A percentile compares a stretch with the other conserved stretches of the same genome.
These are phyloP conservation scores for Tethea ocularis DNA, from an alignment of 2,888 invertebrate species.

Conservation along the genomic window DNA sequence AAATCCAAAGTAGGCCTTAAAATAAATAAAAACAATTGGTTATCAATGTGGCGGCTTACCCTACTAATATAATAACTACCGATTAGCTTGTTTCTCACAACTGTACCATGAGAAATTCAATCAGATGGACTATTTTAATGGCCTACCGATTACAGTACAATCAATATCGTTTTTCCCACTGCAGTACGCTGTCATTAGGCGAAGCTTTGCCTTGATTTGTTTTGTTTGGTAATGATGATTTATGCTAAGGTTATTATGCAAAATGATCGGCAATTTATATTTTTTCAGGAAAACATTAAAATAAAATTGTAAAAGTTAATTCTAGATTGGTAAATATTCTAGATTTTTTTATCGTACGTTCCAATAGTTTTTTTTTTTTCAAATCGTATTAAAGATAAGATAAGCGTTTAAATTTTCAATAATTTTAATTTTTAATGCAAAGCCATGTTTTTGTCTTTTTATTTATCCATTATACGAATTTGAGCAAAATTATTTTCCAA, in stretches of 20 bases:
- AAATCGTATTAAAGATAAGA: too few species aligned
- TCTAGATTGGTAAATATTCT: too few species aligned
- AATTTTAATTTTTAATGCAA: too few species aligned
- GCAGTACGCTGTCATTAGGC: conserved; percentile 56
- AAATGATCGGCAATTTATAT: neutral
- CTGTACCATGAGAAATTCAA: conserved; percentile 70
- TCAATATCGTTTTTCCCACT: conserved; percentile 58
- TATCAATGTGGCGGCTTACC: conserved; percentile 25
- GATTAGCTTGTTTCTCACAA: conserved; percentile 62
- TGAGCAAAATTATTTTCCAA: too few species aligned
- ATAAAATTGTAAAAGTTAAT: too few species aligned
- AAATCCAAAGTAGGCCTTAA: neutral
- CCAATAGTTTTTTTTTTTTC: too few species aligned
- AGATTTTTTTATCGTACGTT: too few species aligned
- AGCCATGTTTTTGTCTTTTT: too few species aligned
- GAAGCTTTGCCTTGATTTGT: neutral
- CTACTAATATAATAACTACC: conserved; percentile 46
- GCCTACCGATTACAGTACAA: conserved; percentile 56
- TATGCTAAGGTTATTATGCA: neutral
- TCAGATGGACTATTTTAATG: conserved; percentile 71
- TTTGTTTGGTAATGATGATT: neutral
- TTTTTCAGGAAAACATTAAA: too few species aligned
- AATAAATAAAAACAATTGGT: neutral
- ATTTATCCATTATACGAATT: too few species aligned
- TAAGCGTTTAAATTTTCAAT: too few species aligned